phyloP scores from a whole-genome alignment of 2,888 invertebrate species.

The Cantharis rustica region DNA sequence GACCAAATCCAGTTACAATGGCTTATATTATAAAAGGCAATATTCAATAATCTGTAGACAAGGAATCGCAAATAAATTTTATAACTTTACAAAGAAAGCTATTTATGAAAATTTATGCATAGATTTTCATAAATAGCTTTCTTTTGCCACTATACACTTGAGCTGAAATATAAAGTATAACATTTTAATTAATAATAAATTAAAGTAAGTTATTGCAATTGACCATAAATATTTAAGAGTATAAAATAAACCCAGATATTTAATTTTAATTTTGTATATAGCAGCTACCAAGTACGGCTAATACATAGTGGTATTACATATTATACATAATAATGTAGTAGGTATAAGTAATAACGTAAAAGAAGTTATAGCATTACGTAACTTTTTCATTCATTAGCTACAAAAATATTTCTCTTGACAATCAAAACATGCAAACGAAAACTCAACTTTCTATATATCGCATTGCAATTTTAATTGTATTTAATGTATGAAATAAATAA shows the following conservation, averaged over 20 bases:
- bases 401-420: neutral
- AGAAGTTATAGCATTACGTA: neutral
- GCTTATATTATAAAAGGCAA: neutral
- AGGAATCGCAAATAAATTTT: neutral
- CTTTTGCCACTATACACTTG: neutral
- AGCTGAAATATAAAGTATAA: neutral
- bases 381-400: neutral
- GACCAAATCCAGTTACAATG: neutral
- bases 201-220: neutral
- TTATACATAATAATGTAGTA: neutral
- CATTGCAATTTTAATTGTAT: neutral
- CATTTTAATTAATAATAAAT: neutral
- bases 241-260: neutral
- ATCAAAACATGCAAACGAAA: neutral
- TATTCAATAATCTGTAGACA: neutral
- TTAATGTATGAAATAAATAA: neutral
- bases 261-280: neutral
- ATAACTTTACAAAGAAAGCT: neutral
- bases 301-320: neutral
- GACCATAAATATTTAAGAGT: neutral
- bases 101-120: neutral
- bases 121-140: neutral
- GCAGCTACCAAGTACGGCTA: neutral
- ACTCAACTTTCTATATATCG: neutral
- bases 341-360: neutral